Evolutionary conservation across 2,797 vertebrate genomes (phyloP).

Genomic region (Hemibagrus guttatus): DNA sequence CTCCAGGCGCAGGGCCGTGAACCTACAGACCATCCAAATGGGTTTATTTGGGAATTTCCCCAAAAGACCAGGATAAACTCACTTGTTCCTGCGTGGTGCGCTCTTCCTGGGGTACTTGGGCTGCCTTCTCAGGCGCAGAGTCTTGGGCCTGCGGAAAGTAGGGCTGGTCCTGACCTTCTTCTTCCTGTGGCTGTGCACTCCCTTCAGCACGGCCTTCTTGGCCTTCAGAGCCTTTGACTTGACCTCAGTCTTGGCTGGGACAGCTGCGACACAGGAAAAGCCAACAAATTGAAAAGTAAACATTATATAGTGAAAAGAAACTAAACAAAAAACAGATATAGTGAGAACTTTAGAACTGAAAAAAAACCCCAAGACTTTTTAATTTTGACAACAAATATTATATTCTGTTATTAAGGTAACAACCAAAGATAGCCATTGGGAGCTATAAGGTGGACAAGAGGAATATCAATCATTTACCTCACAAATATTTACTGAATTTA

Average conservation of each 20-base stretch:
- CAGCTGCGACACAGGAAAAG: conserved; percentile 65
- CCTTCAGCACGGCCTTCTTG: conserved; percentile 96
- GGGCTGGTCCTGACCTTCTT: conserved; percentile 95
- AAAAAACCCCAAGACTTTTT: neutral
- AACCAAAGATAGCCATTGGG: too few relatives aligned
- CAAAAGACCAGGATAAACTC: conserved; percentile 43
- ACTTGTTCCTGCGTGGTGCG: conserved; percentile 97
- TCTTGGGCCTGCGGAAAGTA: conserved; percentile 95
- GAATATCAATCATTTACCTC: neutral
- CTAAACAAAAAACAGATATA: neutral
- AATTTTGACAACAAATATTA: too few relatives aligned
- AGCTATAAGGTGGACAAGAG: neutral
- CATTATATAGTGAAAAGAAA: neutral
- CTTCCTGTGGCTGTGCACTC: conserved; percentile 94
- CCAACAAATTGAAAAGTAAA: neutral
- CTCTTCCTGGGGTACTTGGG: conserved; percentile 97
- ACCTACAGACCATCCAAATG: too few relatives aligned
- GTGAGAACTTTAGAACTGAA: neutral
- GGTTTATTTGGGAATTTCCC: too few relatives aligned
- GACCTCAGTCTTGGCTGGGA: conserved; percentile 94
- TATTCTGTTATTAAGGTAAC: neutral
- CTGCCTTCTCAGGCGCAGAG: conserved; percentile 87
- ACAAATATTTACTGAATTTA: neutral
- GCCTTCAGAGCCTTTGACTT: conserved; percentile 97
- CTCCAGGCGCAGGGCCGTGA: neutral